A percentile compares a stretch with the other conserved stretches of the same genome.
phyloP scores from a whole-genome alignment of 2,797 vertebrate species.

The Hoplostethus atlanticus region DNA sequence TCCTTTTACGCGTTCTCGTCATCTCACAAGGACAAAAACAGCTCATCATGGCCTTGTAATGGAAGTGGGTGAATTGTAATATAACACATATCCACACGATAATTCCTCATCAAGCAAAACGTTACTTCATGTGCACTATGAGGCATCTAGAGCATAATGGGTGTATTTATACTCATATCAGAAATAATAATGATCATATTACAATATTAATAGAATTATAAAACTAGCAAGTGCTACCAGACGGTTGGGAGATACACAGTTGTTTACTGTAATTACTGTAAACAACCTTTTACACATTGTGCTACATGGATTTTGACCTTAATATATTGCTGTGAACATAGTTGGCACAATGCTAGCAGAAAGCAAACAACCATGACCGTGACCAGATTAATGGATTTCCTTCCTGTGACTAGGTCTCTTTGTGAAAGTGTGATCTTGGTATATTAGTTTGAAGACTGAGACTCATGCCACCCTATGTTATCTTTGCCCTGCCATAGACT shows the following conservation, averaged over 20 bases:
- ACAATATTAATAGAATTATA: not conserved
- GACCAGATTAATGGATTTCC: not conserved
- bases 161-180: not conserved
- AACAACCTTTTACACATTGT: no score
- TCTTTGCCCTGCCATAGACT: conserved; percentile 11
- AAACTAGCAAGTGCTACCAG: not conserved
- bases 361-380: conserved; percentile 11
- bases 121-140: not conserved
- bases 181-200: not conserved
- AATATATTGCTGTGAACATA: conserved; percentile 8
- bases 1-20: conserved; percentile 26
- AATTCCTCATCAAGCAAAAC: not conserved
- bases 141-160: not conserved
- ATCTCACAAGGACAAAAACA: conserved; percentile 31
- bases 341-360: not conserved
- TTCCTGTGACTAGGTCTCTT: conserved; percentile 4
- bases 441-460: not conserved
- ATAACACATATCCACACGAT: not conserved
- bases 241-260: not conserved
- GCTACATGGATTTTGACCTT: not conserved
- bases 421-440: not conserved
- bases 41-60: conserved; percentile 16
- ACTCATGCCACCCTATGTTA: conserved; percentile 16
- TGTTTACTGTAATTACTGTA: no score
- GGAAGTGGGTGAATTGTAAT: conserved; percentile 2